Conservation (phyloP, 2,797 vertebrate species). For the Falco rusticolus region DNA sequence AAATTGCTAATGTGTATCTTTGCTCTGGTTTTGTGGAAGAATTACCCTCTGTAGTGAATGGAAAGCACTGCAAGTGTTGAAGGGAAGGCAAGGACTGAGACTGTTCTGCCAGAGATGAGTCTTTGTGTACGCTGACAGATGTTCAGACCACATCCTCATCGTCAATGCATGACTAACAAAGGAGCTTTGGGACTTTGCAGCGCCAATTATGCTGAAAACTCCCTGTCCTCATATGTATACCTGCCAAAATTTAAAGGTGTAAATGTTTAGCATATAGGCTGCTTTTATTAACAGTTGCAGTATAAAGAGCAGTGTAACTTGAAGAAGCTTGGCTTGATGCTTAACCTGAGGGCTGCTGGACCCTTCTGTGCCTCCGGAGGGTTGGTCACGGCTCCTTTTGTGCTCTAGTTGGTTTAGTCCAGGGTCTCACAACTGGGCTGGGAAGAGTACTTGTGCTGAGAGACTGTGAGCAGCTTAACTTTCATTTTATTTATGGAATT, state of each 20-base stretch:
- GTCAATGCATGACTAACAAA: neutral
- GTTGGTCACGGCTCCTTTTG: neutral
- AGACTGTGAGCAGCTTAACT: neutral
- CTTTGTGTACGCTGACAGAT: neutral
- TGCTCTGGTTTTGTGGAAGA: neutral
- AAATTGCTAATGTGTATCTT: neutral
- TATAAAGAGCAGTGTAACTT: neutral
- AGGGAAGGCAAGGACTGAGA: neutral
- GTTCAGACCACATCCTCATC: neutral
- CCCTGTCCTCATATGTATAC: neutral
- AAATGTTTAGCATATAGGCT: neutral
- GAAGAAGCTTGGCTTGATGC: neutral
- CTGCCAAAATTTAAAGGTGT: neutral
- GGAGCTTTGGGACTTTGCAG: neutral
- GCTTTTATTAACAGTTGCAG: neutral
- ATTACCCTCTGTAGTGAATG: neutral
- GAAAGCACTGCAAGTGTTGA: neutral
- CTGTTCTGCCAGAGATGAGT: neutral
- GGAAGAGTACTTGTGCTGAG: neutral
- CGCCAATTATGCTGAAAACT: constrained; percentile 8
- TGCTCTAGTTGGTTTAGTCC: neutral
- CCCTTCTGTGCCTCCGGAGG: neutral
- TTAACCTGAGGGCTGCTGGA: neutral
- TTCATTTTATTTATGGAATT: neutral
- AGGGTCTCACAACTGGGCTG: neutral